Evolutionary conservation across 2,113 vertebrate species (phyloP).

Genomic region (Pterocles gutturalis): DNA sequence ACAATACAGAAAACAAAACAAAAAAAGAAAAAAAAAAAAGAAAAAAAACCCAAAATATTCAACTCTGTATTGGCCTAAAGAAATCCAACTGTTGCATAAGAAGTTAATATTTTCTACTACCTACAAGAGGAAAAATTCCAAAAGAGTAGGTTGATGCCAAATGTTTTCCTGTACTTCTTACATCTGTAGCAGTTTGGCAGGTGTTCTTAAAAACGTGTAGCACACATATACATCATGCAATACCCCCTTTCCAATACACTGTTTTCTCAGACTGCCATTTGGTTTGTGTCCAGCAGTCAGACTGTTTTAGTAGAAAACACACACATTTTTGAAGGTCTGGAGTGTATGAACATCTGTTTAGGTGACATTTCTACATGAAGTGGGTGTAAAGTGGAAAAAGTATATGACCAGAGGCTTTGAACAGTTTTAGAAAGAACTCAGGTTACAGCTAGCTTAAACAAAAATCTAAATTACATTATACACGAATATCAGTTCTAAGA

Average conservation of each 20-base stretch:
- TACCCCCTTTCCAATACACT: not conserved
- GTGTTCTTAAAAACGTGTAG: not conserved
- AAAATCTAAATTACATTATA: not conserved
- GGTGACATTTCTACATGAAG: not conserved
- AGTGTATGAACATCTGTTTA: not conserved
- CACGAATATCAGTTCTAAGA: not conserved
- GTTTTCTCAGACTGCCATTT: not conserved
- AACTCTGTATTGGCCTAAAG: not conserved
- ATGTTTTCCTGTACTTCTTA: not conserved
- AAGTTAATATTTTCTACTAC: not conserved
- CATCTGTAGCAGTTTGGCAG: not conserved
- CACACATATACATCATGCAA: not conserved
- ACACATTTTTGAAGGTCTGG: not conserved
- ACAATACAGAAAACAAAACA: not conserved
- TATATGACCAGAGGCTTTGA: not conserved
- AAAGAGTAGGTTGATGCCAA: not conserved
- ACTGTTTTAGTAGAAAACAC: not conserved
- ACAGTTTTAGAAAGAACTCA: not conserved
- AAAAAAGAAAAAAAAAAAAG: fast-evolving
- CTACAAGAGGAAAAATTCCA: not conserved
- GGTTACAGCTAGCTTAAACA: not conserved
- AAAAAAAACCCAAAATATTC: not conserved
- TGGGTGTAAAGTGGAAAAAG: not conserved
- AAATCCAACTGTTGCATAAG: not conserved
- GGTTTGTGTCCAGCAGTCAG: not conserved